Conservation (phyloP, 2,888 invertebrate species). For the Drosophila demipolita region DNA sequence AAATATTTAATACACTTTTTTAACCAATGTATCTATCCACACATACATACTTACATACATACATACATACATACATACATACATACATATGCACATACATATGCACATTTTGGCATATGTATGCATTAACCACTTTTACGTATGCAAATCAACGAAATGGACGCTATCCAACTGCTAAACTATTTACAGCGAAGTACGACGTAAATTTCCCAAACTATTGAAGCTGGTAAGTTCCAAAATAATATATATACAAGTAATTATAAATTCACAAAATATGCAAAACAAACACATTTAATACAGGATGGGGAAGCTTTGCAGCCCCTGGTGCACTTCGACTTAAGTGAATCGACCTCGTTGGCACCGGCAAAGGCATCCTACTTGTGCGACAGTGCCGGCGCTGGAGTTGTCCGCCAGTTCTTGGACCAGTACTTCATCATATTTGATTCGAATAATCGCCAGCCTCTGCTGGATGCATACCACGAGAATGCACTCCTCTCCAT, state of each 20-base stretch:
- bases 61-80: conserved; percentile 6
- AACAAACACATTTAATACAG: conserved; percentile 82
- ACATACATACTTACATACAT: conserved; percentile 1
- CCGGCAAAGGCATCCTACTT: conserved; percentile 33
- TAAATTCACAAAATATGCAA: too few relatives aligned
- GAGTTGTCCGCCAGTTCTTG: conserved; percentile 90
- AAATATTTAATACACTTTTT: background rate
- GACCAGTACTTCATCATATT: conserved; percentile 94
- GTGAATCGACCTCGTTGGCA: conserved; percentile 85
- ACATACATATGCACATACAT: background rate
- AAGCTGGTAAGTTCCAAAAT: conserved; percentile 90
- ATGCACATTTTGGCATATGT: background rate
- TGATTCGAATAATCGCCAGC: conserved; percentile 92
- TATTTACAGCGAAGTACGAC: conserved; percentile 92
- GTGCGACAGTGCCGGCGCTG: conserved; percentile 68
- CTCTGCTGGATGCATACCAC: conserved; percentile 94
- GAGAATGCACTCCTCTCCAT: conserved; percentile 92
- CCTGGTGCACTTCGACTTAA: conserved; percentile 94
- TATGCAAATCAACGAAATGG: conserved; percentile 25
- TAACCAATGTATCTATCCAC: background rate
- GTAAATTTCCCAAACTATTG: conserved; percentile 93
- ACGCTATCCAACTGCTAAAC: conserved; percentile 48
- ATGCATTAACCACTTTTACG: conserved; percentile 3
- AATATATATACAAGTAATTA: background rate
- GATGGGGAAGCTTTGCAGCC: conserved; percentile 6